Evolutionary conservation across 2,113 vertebrate species (phyloP), one percentile per base, ranked within the genome.

Genomic region (Calonectris borealis): DNA sequence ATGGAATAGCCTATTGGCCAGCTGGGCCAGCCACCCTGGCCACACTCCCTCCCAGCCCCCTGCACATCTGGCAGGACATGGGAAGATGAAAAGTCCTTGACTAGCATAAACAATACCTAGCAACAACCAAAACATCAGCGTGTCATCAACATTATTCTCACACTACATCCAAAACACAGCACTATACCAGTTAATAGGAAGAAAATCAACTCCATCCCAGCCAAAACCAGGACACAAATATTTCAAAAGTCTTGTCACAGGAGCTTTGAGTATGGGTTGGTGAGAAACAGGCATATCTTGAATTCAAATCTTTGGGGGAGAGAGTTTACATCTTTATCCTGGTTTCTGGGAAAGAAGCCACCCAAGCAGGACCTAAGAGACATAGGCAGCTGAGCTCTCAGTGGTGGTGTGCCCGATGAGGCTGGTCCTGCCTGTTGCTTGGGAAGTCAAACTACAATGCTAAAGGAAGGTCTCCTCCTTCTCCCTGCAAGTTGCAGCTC

Each of bases 321-420:
- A 55, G 17, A 73, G 11, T 61, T 73, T 49, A 58, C 7, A 42
- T 31, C 10, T 51, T 83, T 40, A 6, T 52, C 14, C 34, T 40
- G 20, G 13, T 52, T 88, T 86, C 42, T 81, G 46, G 66, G 34
- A 75, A 4, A 72, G 10, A 52, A 70, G 8, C 5, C 6, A 19
- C 13, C 3, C 13, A 57, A 66, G 24, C 19, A 60, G 46, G 9
- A 44, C 9, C 14, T 27, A 46, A 58, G 16, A 42, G 2, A 7
- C 1, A 3, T 20, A 40, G 18, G 13, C 8, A 65, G 6, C 7
- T 57, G 44, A 76, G 6, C 7, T 80, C 12, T 54, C 21, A 6
- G 61, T 34, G 5, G 6, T 15, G 31, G 16, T 38, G 4, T 61
- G n/a, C 8, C 11, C 1, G 0, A 1, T 25, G 26, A 0, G 0